Evolutionary conservation across 2,797 vertebrate genomes (phyloP).

Genomic region (Salmo trutta): DNA sequence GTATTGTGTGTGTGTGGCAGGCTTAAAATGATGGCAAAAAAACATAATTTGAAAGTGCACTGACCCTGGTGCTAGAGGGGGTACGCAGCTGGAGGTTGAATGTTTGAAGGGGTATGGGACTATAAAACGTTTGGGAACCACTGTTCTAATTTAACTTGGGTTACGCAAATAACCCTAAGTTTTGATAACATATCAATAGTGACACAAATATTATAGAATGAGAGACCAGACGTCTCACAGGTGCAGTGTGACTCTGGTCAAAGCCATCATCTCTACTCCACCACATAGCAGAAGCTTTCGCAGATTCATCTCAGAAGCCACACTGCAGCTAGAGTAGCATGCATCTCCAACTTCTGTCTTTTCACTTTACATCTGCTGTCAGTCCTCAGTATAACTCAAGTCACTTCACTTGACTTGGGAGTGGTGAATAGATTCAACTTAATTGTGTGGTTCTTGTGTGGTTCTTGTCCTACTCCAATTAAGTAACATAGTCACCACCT

Average conservation of each 20-base stretch:
- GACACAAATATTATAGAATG: slow-evolving; percentile 45
- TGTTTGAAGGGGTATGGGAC: no score
- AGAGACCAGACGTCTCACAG: slow-evolving; percentile 43
- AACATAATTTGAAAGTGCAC: no score
- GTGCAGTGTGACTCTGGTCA: slow-evolving; percentile 64
- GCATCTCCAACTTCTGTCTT: slow-evolving; percentile 7
- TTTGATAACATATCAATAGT: slow-evolving; percentile 38
- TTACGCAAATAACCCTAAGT: neutral
- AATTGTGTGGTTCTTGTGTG: neutral
- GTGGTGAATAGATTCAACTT: neutral
- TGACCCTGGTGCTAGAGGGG: no score
- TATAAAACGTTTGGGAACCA: no score
- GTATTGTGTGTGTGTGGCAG: no score
- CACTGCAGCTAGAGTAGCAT: slow-evolving; percentile 33
- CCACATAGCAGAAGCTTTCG: slow-evolving; percentile 33
- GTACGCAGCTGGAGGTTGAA: no score
- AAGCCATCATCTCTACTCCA: slow-evolving; percentile 58
- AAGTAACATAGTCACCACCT: neutral
- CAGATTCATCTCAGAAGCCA: slow-evolving; percentile 56
- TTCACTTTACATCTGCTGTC: neutral
- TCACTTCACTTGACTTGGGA: neutral
- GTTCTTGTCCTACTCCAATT: neutral
- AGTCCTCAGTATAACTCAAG: neutral
- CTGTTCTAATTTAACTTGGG: no score
- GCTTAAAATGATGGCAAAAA: no score